Evolutionary conservation across 2,797 vertebrate species (phyloP).

Genomic region (Novumbra hubbsi): DNA sequence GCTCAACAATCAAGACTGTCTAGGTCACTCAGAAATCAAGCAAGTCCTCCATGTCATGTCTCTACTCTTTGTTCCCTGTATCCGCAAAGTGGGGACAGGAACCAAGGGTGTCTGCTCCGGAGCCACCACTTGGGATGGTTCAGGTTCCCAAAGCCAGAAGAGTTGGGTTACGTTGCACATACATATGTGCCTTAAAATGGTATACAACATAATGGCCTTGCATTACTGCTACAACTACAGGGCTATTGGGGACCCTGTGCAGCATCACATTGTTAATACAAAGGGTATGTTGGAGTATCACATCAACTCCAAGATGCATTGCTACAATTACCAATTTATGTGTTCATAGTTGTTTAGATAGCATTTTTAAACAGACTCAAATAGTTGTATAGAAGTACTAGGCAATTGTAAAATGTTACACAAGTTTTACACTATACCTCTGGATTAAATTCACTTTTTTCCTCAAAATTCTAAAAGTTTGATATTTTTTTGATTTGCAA

Average conservation of each 20-base stretch:
- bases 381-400: neutral
- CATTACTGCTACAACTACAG: neutral
- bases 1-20: conserved; percentile 15
- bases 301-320: neutral
- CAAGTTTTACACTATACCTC: too few species aligned
- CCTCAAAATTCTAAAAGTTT: too few species aligned
- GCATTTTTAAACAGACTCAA: neutral
- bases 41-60: conserved; percentile 4
- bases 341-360: neutral
- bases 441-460: too few species aligned
- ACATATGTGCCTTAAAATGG: neutral
- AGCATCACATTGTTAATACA: neutral
- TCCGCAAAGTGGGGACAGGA: conserved; percentile 44
- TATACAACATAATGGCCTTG: neutral
- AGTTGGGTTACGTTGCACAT: conserved; percentile 56
- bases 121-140: conserved; percentile 27
- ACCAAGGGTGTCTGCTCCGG: conserved; percentile 52
- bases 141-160: conserved; percentile 60
- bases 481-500: too few species aligned
- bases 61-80: conserved; percentile 5
- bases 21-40: conserved; percentile 17
- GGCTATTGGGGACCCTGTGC: neutral
- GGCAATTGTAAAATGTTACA: too few species aligned
- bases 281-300: too few species aligned
- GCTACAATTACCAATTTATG: neutral